Base-by-base conservation (phyloP, 2,797 vertebrate species). In the Chanos chanos region DNA sequence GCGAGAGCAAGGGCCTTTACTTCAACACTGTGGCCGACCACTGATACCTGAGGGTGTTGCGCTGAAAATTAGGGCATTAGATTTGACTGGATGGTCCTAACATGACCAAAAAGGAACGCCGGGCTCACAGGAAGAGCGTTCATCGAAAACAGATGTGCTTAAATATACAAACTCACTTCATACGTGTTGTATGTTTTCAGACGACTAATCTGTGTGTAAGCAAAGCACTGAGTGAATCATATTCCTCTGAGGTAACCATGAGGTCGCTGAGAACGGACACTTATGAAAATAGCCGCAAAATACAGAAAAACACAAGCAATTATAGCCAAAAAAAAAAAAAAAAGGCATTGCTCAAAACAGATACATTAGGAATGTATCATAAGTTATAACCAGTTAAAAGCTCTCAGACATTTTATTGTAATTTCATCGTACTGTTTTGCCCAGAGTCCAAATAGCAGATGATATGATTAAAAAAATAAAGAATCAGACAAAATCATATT, bases 1-100 rank as follows among this genome's bases (percentile, higher is more conserved):
- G 60, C 67, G 71, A 70, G 67, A 73, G 39, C 43, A n/a, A n/a
- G 67, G 66, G 69, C 67, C 59, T 44, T 62, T 64, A 51, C 51
- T 62, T 39, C 57, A 63, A 69, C 71, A 66, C 66, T 75, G 50
- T 53, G 60, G 25, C 59, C 43, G 34, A 63, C 66, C 75, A 73
- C 67, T 55, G 70, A 75, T 75, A 71, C 69, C 68, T 54, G 62
- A 59, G 62, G 62, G 71, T 75, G 65, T 70, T 74, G 70, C 71
- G 64, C 72, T 70, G 72, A 74, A 74, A 74, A 74, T 74, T 70
- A 64, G 59, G 64, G n/a, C n/a, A 72, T 71, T 61, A 64, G 64
- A 71, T 64, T 61, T 62, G 50, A 61, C 64, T 66, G 62, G 61
- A 59, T 55, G 64, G 55, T 49, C 56, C 70, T 48, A 55, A 49